Percentiles rank a stretch among this genome's conserved stretches.
Conservation (phyloP, 2,113 vertebrate genomes). For the Pampusana beccarii region DNA sequence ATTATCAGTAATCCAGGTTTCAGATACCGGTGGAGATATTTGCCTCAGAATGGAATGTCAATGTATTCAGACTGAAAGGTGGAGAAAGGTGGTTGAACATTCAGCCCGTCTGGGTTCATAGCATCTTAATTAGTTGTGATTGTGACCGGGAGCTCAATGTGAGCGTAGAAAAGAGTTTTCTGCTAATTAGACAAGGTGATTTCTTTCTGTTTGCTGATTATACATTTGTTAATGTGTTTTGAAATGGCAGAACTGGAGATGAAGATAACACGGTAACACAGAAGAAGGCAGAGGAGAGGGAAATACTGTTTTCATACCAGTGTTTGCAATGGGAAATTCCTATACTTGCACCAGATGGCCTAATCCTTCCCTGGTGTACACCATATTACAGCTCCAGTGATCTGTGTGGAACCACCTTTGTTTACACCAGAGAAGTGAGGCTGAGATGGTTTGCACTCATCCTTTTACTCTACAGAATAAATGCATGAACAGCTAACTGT, state of each 20-base stretch:
- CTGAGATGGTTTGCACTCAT: background rate
- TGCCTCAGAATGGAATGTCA: background rate
- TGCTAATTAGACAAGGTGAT: background rate
- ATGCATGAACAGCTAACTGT: background rate
- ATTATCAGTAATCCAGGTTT: background rate
- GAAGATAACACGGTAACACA: background rate
- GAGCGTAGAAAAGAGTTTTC: background rate
- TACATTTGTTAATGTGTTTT: background rate
- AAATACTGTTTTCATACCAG: background rate
- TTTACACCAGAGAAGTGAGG: background rate
- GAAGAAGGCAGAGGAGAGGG: background rate
- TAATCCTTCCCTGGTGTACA: background rate
- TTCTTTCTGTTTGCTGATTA: background rate
- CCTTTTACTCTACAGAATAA: background rate
- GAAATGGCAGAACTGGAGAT: background rate
- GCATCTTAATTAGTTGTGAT: background rate
- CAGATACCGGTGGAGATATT: background rate
- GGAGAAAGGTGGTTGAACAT: background rate
- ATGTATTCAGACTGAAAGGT: background rate
- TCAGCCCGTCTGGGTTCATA: rapidly evolving
- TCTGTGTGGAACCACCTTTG: background rate
- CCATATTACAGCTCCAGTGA: background rate
- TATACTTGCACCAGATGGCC: background rate
- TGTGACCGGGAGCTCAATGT: background rate
- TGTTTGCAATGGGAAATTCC: background rate